Base-by-base conservation (phyloP, 2,888 invertebrate genomes). In the Dysmachus trigonus region DNA sequence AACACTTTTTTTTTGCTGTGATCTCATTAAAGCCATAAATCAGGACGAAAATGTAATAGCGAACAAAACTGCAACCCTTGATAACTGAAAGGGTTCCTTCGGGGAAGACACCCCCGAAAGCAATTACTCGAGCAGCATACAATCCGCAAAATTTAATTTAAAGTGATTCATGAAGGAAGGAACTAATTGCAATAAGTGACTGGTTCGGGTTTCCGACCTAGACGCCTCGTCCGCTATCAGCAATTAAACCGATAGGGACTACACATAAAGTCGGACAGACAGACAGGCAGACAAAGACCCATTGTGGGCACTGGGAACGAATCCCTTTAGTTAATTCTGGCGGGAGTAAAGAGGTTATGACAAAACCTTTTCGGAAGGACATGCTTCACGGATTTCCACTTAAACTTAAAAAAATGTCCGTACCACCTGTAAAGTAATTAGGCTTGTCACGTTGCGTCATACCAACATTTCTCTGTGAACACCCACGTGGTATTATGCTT, bases 1-100 rank as follows among this genome's bases (percentile, higher is more conserved):
- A 76, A 13, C 22, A 22, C 41, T 76, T 76, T 31, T 73, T 73
- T 73, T 33, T 15, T 76, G 41, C 22, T 27, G 7, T 38, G 76
- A 76, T 38, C 76, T 76, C 76, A 76, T 76, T 76, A 76, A 76
- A 38, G 76, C 22, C 8, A 76, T 76, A 76, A 76, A 41, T 76
- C 76, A 76, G 35, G 38, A n/a, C 22, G 41, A 31, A 76, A 76
- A 35, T 76, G 35, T 76, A 18, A 76, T 35, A 38, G 76, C 41
- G 15, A 76, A 33, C n/a, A 33, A 73, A 62, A 31, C 73, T 73
- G 73, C 73, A 73, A 27, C 35, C 10, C 35, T n/a, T 38, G 76
- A 76, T 76, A 76, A 76, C 27, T 76, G n/a, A 38, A 76, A 38
- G 73, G 62, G 62, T 62, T 62, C 62, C 62, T 62, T 10, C 18